Evolutionary conservation across 2,113 vertebrate species (phyloP).

Genomic region (Puma concolor): DNA sequence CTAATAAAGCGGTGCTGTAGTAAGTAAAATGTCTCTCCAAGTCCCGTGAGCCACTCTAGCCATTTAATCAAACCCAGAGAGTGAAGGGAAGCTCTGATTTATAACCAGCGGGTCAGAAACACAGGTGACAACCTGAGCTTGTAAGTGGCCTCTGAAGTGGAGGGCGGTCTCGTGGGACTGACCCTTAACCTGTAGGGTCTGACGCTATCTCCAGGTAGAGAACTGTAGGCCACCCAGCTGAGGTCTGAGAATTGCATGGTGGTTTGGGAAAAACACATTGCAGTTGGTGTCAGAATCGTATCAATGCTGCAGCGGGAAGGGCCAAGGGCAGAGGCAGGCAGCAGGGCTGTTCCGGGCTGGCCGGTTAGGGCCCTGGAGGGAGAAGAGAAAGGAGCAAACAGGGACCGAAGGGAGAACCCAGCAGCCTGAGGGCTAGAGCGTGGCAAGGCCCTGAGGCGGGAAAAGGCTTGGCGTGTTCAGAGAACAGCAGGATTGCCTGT

Average conservation of each 20-base stretch:
- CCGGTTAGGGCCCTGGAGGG: not conserved
- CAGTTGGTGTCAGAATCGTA: too few species aligned
- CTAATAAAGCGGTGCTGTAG: not conserved
- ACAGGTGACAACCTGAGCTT: not conserved
- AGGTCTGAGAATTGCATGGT: not conserved
- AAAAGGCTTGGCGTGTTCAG: not conserved
- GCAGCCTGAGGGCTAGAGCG: not conserved
- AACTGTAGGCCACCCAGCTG: not conserved
- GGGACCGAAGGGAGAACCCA: not conserved
- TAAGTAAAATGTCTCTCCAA: not conserved
- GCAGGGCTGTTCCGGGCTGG: not conserved
- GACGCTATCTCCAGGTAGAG: not conserved
- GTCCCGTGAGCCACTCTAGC: not conserved
- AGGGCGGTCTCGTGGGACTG: not conserved
- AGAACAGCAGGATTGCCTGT: not conserved
- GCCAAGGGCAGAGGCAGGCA: not conserved
- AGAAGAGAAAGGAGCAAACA: rapidly evolving
- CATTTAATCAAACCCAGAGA: not conserved
- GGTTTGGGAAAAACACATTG: not conserved
- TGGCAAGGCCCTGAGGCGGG: not conserved
- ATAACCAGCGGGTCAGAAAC: not conserved
- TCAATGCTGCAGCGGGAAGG: not conserved
- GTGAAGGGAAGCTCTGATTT: not conserved
- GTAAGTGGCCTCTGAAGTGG: too few species aligned
- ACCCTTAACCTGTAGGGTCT: not conserved